Base-by-base conservation (phyloP, 2,797 vertebrate genomes). In the Acanthiza pusilla region DNA sequence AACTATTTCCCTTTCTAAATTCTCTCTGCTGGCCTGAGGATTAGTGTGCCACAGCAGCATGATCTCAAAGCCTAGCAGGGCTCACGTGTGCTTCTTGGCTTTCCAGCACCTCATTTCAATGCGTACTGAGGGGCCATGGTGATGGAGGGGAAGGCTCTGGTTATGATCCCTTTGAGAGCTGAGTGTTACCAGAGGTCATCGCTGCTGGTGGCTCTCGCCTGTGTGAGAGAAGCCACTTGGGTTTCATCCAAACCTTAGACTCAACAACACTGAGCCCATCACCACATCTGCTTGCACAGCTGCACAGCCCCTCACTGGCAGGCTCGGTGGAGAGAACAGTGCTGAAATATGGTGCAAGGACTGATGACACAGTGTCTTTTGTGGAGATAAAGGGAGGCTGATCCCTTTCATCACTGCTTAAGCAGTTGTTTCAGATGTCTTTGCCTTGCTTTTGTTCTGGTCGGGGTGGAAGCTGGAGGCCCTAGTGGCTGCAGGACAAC, bases 261-360 rank as follows among this genome's bases (percentile, higher is more conserved):
- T 93, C 76, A 48, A 26, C 62, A 81, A 30, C 3, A 1, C 40
- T 19, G 45, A 90, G 43, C 50, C 51, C 87, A 73, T 94, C 87
- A 58, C 78, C 72, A 47, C 85, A n/a, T 92, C 78, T 93, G 87
- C 87, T 89, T 60, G 57, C 26, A 62, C 23, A 73, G 75, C 36
- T 36, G 0, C 43, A n/a, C 26, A 91, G 38, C 23, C 73, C 82
- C 79, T 93, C 8, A 4, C 65, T 65, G 68, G 57, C 72, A 74
- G 67, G 29, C 88, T 85, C 0, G 0, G 40, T 73, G 81, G 61
- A 91, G 77, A 74, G 61, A 50, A n/a, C 4, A 45, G 94, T 71
- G 71, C 71, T 96, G 91, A 97, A 97, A 96, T 82, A 84, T 76
- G 74, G 73, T 54, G 78, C 42, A 30, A 91, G 79, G 78, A 20